These are phyloP conservation scores for Xiphophorus hellerii DNA, from an alignment of 2,113 vertebrate genomes.

Conservation along the genomic window DNA sequence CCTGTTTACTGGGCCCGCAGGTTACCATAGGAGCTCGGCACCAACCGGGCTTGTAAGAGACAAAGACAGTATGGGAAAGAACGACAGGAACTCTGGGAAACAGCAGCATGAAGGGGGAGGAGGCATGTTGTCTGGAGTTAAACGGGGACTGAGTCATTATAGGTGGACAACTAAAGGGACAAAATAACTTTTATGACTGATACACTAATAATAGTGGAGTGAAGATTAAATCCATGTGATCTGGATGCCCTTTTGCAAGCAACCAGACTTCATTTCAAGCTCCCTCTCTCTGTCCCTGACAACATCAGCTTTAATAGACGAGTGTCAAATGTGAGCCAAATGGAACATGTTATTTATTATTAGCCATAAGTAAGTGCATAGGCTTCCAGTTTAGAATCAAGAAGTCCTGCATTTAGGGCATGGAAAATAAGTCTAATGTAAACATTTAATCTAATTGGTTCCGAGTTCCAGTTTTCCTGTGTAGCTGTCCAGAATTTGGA, in stretches of 20 bases:
- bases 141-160: slow-evolving; percentile 40
- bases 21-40: slow-evolving; percentile 74
- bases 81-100: slow-evolving; percentile 43
- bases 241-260: slow-evolving; percentile 22
- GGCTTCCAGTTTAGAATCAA: neutral
- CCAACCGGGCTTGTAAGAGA: slow-evolving; percentile 54
- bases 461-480: neutral
- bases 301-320: slow-evolving; percentile 19
- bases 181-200: slow-evolving; percentile 38
- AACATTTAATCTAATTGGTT: neutral
- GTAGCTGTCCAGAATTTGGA: neutral
- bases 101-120: slow-evolving; percentile 11
- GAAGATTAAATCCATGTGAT: slow-evolving; percentile 31
- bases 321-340: slow-evolving; percentile 15
- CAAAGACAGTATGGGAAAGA: slow-evolving; percentile 55
- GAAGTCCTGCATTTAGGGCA: neutral
- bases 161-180: slow-evolving; percentile 18
- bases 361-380: neutral
- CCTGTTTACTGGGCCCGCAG: slow-evolving; percentile 71
- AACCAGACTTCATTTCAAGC: slow-evolving; percentile 22
- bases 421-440: neutral
- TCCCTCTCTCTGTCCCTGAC: slow-evolving; percentile 14
- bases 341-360: neutral
- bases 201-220: slow-evolving; percentile 43
- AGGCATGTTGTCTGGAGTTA: slow-evolving; percentile 24